These are phyloP conservation scores for Eilema caniola DNA, from an alignment of 2,888 invertebrate genomes.

Conservation along the genomic window DNA sequence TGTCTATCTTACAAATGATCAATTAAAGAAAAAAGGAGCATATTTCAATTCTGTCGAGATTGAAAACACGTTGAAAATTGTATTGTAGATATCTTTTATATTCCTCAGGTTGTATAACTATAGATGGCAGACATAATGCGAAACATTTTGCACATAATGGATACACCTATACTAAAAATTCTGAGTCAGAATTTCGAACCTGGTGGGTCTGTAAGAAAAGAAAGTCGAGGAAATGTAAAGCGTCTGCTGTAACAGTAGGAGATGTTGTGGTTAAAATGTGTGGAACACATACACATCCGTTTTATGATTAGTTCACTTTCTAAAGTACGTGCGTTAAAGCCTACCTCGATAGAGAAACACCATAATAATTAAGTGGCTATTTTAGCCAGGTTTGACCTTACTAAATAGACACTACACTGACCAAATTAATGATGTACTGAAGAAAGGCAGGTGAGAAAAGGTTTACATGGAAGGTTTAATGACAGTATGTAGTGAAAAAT, in stretches of 20 bases:
- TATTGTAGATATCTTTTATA: background rate
- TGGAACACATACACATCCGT: constrained; percentile 14
- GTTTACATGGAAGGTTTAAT: too few relatives aligned
- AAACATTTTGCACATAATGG: constrained; percentile 17
- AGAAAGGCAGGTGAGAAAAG: too few relatives aligned
- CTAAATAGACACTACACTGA: too few relatives aligned
- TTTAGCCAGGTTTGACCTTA: too few relatives aligned
- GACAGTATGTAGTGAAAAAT: too few relatives aligned
- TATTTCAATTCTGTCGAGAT: background rate
- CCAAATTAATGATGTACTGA: too few relatives aligned
- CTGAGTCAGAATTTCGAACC: background rate
- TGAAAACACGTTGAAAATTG: background rate
- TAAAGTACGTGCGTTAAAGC: background rate
- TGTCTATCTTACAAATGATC: background rate
- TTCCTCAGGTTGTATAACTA: background rate
- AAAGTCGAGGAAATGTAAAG: constrained; percentile 16
- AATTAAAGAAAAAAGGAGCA: too few relatives aligned
- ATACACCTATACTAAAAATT: constrained; percentile 23
- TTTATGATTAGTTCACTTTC: background rate
- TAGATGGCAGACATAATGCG: background rate
- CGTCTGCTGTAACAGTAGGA: constrained; percentile 8
- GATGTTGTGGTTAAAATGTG: constrained; percentile 10
- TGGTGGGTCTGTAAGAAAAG: constrained; percentile 20
- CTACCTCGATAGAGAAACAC: background rate
- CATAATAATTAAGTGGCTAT: background rate